Conservation (phyloP, 2,797 vertebrate genomes). For the Hypotaenidia okinawae region DNA sequence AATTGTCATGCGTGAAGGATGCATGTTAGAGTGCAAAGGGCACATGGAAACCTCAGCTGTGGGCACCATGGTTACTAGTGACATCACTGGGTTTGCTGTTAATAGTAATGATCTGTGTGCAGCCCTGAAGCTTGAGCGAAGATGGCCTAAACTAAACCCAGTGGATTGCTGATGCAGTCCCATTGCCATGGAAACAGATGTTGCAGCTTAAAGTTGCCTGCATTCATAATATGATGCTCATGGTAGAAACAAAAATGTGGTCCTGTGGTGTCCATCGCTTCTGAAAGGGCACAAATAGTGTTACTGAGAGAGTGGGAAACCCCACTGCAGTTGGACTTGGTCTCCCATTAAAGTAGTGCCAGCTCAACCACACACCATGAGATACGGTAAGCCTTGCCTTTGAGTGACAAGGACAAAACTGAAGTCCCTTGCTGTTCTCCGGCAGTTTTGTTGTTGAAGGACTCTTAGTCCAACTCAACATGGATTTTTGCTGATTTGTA, state of each 20-base stretch:
- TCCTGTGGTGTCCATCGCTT: not conserved
- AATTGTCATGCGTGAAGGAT: slow-evolving; percentile 36
- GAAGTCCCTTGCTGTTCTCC: not conserved
- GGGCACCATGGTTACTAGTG: slow-evolving; percentile 78
- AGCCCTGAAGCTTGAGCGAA: slow-evolving; percentile 41
- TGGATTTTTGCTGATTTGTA: not conserved
- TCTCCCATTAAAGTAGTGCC: not conserved
- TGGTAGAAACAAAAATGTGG: not conserved
- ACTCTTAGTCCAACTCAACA: not conserved
- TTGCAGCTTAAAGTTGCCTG: slow-evolving; percentile 59
- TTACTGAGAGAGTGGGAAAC: not conserved
- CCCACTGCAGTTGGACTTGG: not conserved
- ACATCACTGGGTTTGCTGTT: slow-evolving; percentile 75
- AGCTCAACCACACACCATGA: rapidly evolving
- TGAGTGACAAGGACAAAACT: not conserved
- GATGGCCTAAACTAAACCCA: slow-evolving; percentile 63
- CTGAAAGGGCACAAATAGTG: not conserved
- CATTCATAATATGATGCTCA: not conserved
- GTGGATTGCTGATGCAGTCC: slow-evolving; percentile 64
- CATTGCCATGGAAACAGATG: slow-evolving; percentile 83
- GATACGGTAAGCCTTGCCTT: not conserved
- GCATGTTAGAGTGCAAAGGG: slow-evolving; percentile 65
- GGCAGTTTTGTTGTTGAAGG: not conserved
- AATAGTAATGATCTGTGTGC: slow-evolving; percentile 72
- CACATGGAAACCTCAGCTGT: slow-evolving; percentile 66